Evolutionary conservation across 2,888 invertebrate genomes (phyloP), one percentile per base, ranked within the genome.

Genomic region (Troglohyphantes excavatus): DNA sequence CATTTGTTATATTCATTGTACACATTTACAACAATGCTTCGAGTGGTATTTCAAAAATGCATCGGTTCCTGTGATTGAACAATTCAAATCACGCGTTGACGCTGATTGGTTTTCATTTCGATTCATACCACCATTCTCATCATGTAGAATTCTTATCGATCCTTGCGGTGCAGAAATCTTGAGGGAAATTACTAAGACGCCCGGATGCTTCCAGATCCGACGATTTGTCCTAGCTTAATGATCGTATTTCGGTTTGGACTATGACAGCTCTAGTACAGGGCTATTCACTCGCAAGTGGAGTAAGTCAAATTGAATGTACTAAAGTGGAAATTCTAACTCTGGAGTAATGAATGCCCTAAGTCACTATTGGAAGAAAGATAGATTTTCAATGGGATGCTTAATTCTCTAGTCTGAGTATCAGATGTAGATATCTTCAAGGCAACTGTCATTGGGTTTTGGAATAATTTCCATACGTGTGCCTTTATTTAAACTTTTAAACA

Each of bases 91-190:
- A 84, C 84, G 84, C 67, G 19, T 29, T 84, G 53, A 27, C 67
- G 75, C 53, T 84, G 75, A 84, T 84, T 84, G 76, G 85, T 86
- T 86, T 78, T 46, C 76, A 86, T 86, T 59, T 86, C 78, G 26
- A 75, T 84, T 75, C 67, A 68, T 59, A 61, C 76, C 76, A 53
- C 53, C 67, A 67, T 67, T 63, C 21, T 43, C 65, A 67, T 27
- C 53, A 23, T 79, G 79, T 67, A 75, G 75, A 67, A 67, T 84
- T 84, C 75, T 75, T 75, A 70, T 86, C 76, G 70, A 86, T 86
- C 78, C 39, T 86, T 70, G 78, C 65, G 75, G 84, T 59, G 75
- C 78, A 59, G 70, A 70, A 78, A 86, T 86, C 85, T 86, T 78
- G 39, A 78, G 85, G 85, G 85, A 85, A 85, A 85, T 85, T 85